phyloP scores from a whole-genome alignment of 2,113 vertebrate genomes.

The Ginglymostoma cirratum region DNA sequence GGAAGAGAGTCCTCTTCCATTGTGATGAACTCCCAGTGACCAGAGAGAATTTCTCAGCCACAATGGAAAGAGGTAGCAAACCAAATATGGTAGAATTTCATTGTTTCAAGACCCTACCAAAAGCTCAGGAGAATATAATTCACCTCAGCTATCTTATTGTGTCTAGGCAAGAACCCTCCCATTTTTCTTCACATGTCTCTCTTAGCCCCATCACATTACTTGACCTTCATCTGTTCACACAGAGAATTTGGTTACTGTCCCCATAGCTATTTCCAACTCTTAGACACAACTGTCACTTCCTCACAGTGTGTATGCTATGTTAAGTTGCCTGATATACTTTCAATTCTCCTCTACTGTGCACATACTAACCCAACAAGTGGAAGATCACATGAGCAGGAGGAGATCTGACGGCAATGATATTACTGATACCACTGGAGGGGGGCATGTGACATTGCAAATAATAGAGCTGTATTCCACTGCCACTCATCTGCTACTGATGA shows the following conservation, averaged over 20 bases:
- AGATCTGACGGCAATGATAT: neutral
- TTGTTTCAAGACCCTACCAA: neutral
- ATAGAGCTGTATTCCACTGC: neutral
- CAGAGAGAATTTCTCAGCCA: neutral
- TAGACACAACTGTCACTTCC: neutral
- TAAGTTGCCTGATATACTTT: neutral
- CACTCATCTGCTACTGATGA: neutral
- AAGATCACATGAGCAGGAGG: neutral
- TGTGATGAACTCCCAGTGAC: neutral
- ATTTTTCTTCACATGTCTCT: neutral
- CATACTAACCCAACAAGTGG: neutral
- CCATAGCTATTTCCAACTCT: too few species aligned
- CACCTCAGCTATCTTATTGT: neutral
- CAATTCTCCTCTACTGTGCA: neutral
- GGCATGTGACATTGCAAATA: neutral
- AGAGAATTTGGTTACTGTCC: too few species aligned
- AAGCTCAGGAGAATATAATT: neutral
- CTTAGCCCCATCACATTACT: too few species aligned
- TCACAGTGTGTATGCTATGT: neutral
- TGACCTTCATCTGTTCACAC: neutral
- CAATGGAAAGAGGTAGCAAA: neutral
- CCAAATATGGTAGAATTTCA: neutral
- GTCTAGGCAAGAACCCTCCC: too few species aligned
- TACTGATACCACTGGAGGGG: neutral
- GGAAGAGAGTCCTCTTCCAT: neutral